A percentile compares a stretch with the other conserved stretches of the same genome.
These are phyloP conservation scores for Unio pictorum DNA, from an alignment of 2,888 invertebrate species.

Conservation along the genomic window DNA sequence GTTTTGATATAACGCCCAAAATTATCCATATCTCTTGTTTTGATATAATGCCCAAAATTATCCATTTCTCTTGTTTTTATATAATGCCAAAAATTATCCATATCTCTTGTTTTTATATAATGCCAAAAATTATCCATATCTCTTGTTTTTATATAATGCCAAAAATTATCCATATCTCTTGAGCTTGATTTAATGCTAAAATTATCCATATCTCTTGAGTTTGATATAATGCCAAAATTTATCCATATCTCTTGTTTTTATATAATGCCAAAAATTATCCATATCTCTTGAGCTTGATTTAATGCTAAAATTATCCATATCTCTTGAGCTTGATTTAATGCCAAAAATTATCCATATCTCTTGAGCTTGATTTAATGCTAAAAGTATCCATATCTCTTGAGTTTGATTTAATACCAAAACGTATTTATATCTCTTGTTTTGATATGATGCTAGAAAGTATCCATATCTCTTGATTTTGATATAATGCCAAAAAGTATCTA, in stretches of 20 bases:
- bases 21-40: background rate
- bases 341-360: background rate
- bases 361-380: background rate
- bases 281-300: background rate
- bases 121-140: background rate
- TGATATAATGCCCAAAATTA: background rate
- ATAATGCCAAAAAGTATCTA: no score
- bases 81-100: background rate
- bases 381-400: background rate
- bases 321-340: no score
- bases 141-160: background rate
- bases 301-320: no score
- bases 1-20: no score
- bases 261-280: background rate
- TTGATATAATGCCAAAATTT: background rate
- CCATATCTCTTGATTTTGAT: no score
- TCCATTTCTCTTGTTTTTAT: background rate
- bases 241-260: background rate
- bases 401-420: no score
- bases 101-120: background rate
- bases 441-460: background rate
- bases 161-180: background rate
- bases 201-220: no score
- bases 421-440: no score
- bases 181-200: no score